Conservation (phyloP, 2,888 invertebrate species). For the Eremobia ochroleuca region DNA sequence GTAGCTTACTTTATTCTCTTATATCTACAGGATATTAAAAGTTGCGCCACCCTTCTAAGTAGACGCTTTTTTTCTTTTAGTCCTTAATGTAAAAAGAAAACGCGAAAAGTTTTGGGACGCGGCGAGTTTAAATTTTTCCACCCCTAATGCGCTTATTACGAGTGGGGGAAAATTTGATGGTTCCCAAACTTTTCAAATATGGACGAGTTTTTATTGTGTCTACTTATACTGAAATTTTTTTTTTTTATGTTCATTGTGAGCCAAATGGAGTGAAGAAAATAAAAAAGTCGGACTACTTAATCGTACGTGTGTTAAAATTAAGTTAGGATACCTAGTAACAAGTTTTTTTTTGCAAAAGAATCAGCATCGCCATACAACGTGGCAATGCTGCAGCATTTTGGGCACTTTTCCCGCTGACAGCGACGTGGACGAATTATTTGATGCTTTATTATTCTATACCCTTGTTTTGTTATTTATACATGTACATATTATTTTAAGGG, state of each 20-base stretch:
- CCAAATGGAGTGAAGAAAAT: constrained; percentile 22
- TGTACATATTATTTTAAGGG: no score
- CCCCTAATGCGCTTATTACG: constrained; percentile 91
- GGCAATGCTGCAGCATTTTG: no score
- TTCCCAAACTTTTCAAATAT: constrained; percentile 84
- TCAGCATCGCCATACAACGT: no score
- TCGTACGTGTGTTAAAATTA: not conserved
- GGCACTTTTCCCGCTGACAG: no score
- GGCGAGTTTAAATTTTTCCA: constrained; percentile 85
- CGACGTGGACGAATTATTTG: no score
- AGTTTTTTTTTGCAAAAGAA: no score
- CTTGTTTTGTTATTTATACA: no score
- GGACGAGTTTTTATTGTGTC: constrained; percentile 84
- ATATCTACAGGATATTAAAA: constrained; percentile 84
- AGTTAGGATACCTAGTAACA: not conserved
- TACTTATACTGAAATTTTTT: constrained; percentile 57
- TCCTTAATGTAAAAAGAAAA: constrained; percentile 90
- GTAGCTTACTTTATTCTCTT: constrained; percentile 47
- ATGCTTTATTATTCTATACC: no score
- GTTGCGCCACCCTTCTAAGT: constrained; percentile 90
- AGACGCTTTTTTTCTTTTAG: constrained; percentile 83
- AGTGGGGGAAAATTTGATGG: constrained; percentile 85
- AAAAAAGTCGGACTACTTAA: constrained; percentile 5
- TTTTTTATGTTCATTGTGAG: constrained; percentile 57
- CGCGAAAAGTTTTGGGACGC: constrained; percentile 85